A percentile compares a stretch with the other conserved stretches of the same genome.
Evolutionary conservation across 2,888 invertebrate species (phyloP).

Genomic region (Parnassius smintheus): DNA sequence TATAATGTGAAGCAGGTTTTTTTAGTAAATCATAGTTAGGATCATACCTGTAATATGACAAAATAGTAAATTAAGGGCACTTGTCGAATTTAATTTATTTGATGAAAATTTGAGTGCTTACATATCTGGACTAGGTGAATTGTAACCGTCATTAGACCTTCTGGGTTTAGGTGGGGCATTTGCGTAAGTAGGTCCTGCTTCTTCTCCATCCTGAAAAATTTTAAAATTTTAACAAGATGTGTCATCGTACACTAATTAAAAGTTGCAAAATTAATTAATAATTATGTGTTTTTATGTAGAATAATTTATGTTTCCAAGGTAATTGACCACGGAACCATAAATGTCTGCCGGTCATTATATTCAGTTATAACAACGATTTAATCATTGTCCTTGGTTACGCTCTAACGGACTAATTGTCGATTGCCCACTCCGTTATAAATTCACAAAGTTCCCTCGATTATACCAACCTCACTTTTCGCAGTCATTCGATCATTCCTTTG

Average conservation of each 20-base stretch:
- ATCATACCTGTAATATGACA: constrained; percentile 71
- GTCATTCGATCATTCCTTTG: constrained; percentile 63
- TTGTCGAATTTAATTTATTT: constrained; percentile 9
- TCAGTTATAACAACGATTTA: constrained; percentile 62
- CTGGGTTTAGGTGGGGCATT: constrained; percentile 95
- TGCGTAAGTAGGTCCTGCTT: constrained; percentile 87
- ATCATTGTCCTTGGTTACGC: constrained; percentile 75
- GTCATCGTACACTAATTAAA: no score
- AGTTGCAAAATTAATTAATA: no score
- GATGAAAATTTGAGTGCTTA: constrained; percentile 44
- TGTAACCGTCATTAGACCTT: constrained; percentile 88
- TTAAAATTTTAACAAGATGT: no score
- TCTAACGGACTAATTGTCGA: constrained; percentile 62
- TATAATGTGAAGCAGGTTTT: constrained; percentile 77
- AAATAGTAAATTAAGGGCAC: background rate
- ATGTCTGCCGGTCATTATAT: constrained; percentile 39
- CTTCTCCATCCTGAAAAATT: constrained; percentile 57
- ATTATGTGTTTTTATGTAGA: no score
- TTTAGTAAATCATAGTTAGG: constrained; percentile 78
- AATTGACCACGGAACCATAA: no score
- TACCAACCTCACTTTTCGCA: constrained; percentile 72
- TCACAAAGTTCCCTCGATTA: constrained; percentile 49
- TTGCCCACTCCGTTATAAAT: constrained; percentile 62
- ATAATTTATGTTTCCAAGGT: no score
- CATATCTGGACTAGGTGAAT: constrained; percentile 87